Base-by-base conservation (phyloP, 2,888 invertebrate genomes). In the Oscheius onirici region DNA sequence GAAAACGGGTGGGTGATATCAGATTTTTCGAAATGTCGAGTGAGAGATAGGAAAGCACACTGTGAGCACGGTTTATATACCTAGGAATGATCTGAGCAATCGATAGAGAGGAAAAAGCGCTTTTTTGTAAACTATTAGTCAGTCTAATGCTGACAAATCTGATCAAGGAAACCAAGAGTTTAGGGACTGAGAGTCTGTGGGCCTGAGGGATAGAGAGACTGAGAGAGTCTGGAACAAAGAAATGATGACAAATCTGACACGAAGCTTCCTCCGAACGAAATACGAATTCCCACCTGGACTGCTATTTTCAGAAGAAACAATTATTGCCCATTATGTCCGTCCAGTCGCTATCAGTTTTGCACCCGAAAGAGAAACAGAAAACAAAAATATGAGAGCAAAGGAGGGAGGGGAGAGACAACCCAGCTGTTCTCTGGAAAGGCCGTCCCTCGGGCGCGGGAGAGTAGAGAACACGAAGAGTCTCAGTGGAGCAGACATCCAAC, bases 141-240 rank as follows among this genome's bases (percentile, higher is more conserved):
- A n/a, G n/a, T n/a, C n/a, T n/a, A n/a, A 34, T 34, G 34, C 5
- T 34, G 34, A 34, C 8, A 34, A 3, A 34, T 34, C 34, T 34
- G 34, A 0, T 34, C 34, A 8, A 34, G 34, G 34, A 34, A 34
- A n/a, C n/a, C 13, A 13, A 41, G 41, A 41, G 13, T 10, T 10
- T 41, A 41, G 41, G 13, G 10, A 41, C 10, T 10, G 41, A 10
- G 41, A 41, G 41, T 52, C 51, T 52, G 60, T 49, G 58, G 60
- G 58, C 51, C 43, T 8, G 3, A 51, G 51, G 17, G 54, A 22
- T 28, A 54, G 41, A 60, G 44, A 43, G 61, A 54, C 43, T 54
- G 61, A 63, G 24, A 69, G 22, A 44, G 28, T n/a, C n/a, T n/a
- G 11, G 11, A 17, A 17, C 8, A 49, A 17, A 49, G 17, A 49